Conservation (phyloP, 2,797 vertebrate genomes). For the Karalla daura region DNA sequence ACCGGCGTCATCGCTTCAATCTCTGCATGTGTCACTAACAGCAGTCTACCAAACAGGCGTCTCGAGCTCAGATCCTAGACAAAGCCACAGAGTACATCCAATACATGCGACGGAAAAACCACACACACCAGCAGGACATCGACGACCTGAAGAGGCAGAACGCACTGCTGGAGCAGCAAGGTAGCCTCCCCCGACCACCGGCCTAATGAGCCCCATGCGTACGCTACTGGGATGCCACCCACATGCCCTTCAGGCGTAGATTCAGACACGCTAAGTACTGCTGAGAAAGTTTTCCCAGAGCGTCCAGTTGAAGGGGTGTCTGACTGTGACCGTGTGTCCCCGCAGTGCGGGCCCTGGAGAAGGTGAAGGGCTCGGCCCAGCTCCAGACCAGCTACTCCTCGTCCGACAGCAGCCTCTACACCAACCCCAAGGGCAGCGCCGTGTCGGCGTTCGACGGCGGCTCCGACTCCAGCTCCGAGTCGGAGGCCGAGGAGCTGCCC, state of each 20-base stretch:
- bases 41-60: constrained; percentile 93
- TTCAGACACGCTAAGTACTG: too few species aligned
- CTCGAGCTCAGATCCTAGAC: constrained; percentile 99
- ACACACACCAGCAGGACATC: constrained; percentile 99
- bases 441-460: constrained; percentile 98
- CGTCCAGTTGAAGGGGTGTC: too few species aligned
- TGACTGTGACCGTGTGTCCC: too few species aligned
- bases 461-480: constrained; percentile 97
- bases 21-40: constrained; percentile 83
- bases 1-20: constrained; percentile 76
- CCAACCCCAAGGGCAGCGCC: constrained; percentile 97
- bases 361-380: constrained; percentile 93
- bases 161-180: constrained; percentile 97
- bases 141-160: constrained; percentile 99
- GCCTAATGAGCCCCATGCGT: too few species aligned
- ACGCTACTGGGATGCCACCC: too few species aligned
- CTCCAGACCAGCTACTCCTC: constrained; percentile 94
- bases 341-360: constrained; percentile 97
- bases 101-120: constrained; percentile 99
- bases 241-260: too few species aligned
- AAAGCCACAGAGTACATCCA: constrained; percentile 99
- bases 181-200: constrained; percentile 59
- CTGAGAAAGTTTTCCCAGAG: too few species aligned
- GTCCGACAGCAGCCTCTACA: constrained; percentile 97
- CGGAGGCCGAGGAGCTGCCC: constrained; percentile 92